A percentile compares a stretch with the other conserved stretches of the same genome.
Conservation (phyloP, 2,797 vertebrate genomes). For the Chromis chromis region DNA sequence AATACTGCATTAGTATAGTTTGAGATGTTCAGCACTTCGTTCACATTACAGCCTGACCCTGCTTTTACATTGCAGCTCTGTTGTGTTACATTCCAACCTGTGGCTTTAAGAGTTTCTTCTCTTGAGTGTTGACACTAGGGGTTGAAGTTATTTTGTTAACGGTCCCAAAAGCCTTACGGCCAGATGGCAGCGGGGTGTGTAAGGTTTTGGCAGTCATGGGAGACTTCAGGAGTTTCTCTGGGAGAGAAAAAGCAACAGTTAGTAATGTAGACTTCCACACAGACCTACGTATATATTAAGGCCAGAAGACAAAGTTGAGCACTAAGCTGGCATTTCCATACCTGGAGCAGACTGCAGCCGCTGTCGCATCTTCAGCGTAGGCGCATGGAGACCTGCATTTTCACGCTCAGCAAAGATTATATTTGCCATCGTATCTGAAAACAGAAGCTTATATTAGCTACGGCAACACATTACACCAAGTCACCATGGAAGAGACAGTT, state of each 20-base stretch:
- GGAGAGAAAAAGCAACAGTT: neutral
- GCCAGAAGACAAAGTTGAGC: fast-evolving
- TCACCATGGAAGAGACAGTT: neutral
- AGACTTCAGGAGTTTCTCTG: slow-evolving; percentile 68
- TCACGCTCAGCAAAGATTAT: slow-evolving; percentile 70
- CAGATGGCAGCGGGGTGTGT: slow-evolving; percentile 53
- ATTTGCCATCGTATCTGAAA: slow-evolving; percentile 70
- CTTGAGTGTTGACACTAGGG: slow-evolving; percentile 52
- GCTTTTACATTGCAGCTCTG: fast-evolving
- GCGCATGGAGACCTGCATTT: slow-evolving; percentile 56
- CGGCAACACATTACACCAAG: neutral
- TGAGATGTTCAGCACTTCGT: fast-evolving
- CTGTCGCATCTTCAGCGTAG: slow-evolving; percentile 62
- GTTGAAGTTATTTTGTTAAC: slow-evolving; percentile 69
- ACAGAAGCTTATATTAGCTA: neutral
- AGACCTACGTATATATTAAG: neutral
- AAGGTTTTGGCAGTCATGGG: slow-evolving; percentile 56
- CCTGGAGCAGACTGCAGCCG: slow-evolving; percentile 78
- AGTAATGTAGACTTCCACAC: neutral
- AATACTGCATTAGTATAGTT: neutral
- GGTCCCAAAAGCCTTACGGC: slow-evolving; percentile 73
- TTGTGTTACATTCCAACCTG: slow-evolving; percentile 55
- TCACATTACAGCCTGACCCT: neutral
- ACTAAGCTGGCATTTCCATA: slow-evolving; percentile 11
- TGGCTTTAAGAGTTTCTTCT: slow-evolving; percentile 61